These are phyloP conservation scores for Calliopum simillimum DNA, from an alignment of 2,888 invertebrate species.

Conservation along the genomic window DNA sequence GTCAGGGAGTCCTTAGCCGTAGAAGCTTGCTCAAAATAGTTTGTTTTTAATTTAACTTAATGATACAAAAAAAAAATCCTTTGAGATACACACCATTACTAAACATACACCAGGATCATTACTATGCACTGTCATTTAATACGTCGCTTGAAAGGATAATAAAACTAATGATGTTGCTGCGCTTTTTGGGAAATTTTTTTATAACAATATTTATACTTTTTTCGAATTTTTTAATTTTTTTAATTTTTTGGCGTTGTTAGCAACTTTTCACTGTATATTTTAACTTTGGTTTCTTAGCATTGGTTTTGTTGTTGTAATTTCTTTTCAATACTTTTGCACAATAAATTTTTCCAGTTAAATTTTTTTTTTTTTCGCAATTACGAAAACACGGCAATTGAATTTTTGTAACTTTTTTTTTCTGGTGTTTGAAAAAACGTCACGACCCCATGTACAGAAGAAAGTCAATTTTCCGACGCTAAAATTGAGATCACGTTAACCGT, in stretches of 20 bases:
- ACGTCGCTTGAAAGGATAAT: constrained; percentile 38
- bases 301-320: constrained; percentile 21
- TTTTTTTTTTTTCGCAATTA: neutral
- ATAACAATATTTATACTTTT: constrained; percentile 16
- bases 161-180: neutral
- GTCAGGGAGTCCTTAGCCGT: too few species aligned
- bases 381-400: neutral
- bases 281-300: constrained; percentile 10
- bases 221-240: constrained; percentile 14
- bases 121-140: constrained; percentile 67
- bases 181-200: constrained; percentile 28
- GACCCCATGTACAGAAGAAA: neutral
- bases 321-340: constrained; percentile 26
- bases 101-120: constrained; percentile 66
- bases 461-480: too few species aligned
- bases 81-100: constrained; percentile 63
- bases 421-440: neutral
- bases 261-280: constrained; percentile 4
- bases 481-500: too few species aligned
- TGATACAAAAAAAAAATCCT: neutral
- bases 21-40: neutral
- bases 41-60: neutral
- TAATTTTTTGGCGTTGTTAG: neutral
- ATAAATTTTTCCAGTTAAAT: constrained; percentile 22
- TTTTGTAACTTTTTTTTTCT: neutral